A percentile compares a stretch with the other conserved stretches of the same genome.
Evolutionary conservation across 2,888 invertebrate genomes (phyloP).

Genomic region (Drosophila subquinaria): DNA sequence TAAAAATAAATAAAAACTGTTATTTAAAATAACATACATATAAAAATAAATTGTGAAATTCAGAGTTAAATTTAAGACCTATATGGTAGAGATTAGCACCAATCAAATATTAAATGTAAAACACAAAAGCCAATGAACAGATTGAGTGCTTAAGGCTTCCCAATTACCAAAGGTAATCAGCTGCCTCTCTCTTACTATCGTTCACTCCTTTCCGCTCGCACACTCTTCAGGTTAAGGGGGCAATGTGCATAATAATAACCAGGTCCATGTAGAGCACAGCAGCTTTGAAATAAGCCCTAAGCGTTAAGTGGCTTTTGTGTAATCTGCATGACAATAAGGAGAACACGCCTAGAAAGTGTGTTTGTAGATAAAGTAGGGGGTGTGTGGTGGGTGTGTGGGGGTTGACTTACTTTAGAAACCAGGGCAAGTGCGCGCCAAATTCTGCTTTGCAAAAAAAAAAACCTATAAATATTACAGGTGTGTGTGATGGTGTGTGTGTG

Average conservation of each 20-base stretch:
- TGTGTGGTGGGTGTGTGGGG: not conserved
- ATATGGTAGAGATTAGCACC: too few relatives aligned
- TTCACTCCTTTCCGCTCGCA: not conserved
- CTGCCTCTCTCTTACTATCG: too few relatives aligned
- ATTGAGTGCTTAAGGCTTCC: not conserved
- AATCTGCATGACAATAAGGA: constrained; percentile 76
- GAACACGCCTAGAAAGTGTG: constrained; percentile 13
- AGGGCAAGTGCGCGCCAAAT: constrained; percentile 36
- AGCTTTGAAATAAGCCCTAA: constrained; percentile 36
- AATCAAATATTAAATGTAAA: not conserved
- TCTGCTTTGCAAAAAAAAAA: constrained; percentile 21
- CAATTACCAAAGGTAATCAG: constrained; percentile 13
- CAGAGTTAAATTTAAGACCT: too few relatives aligned
- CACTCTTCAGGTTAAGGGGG: constrained; percentile 2
- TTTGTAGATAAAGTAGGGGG: not conserved
- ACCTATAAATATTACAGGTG: constrained; percentile 45
- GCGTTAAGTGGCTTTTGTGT: constrained; percentile 67
- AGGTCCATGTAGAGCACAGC: constrained; percentile 33
- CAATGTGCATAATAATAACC: constrained; percentile 75
- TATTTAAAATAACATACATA: too few relatives aligned
- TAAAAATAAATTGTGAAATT: too few relatives aligned
- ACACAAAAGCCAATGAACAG: not conserved
- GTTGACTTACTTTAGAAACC: constrained; percentile 11
- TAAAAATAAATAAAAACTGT: too few relatives aligned
- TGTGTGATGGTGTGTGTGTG: not conserved